Conservation (phyloP, 2,113 vertebrate genomes). For the Sphyrna mokarran region DNA sequence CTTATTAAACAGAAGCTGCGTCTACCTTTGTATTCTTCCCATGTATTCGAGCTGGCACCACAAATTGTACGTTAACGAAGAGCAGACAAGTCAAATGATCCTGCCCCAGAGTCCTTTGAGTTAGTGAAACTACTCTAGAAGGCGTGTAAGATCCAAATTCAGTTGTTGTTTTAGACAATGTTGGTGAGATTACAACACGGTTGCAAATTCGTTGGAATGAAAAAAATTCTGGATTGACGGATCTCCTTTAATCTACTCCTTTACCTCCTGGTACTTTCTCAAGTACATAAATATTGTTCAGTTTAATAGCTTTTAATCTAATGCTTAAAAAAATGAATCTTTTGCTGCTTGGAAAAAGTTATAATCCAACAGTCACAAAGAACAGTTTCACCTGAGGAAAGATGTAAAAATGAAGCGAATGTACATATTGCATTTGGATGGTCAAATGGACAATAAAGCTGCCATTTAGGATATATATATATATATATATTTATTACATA, state of each 20-base stretch:
- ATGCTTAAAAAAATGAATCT: not conserved
- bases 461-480: not conserved
- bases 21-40: not conserved
- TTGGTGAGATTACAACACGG: not conserved
- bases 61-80: not conserved
- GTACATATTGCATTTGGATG: not conserved
- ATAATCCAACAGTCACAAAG: not conserved
- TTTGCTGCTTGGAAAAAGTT: not conserved
- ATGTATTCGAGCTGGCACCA: not conserved
- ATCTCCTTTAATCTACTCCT: not conserved
- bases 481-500: not conserved
- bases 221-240: not conserved
- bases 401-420: not conserved
- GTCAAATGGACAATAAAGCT: not conserved
- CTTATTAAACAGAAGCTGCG: not conserved
- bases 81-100: not conserved
- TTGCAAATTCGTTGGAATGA: not conserved
- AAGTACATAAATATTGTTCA: not conserved
- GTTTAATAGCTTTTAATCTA: not conserved
- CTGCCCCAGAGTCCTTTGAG: not conserved
- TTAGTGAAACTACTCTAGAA: not conserved
- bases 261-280: not conserved
- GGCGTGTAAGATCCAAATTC: not conserved
- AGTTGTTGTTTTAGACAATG: not conserved
- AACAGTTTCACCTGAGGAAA: not conserved